Conservation (phyloP, 1,140 invertebrate species). For the Zaprionus tsacasi region DNA sequence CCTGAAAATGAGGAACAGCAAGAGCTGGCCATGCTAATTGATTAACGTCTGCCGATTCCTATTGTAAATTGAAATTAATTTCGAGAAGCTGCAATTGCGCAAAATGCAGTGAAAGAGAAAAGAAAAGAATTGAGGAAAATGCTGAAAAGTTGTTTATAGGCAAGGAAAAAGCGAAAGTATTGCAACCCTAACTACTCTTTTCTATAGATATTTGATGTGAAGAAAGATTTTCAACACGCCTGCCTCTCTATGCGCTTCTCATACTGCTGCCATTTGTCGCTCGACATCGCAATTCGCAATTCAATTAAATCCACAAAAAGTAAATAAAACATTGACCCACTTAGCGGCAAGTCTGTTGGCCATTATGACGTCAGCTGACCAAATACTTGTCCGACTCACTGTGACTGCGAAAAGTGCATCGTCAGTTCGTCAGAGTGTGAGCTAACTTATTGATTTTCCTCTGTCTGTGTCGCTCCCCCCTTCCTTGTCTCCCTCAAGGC, state of each 20-base stretch:
- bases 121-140: constrained; percentile 1
- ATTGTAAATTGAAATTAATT: constrained; percentile 77
- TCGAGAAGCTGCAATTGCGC: constrained; percentile 66
- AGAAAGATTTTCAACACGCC: constrained; percentile 3
- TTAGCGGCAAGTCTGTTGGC: constrained; percentile 58
- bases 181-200: no score
- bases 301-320: constrained; percentile 66
- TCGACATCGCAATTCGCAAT: constrained; percentile 40
- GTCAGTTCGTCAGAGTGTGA: constrained; percentile 34
- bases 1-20: neutral
- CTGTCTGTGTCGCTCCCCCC: neutral
- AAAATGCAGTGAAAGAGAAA: constrained; percentile 25
- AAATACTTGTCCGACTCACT: constrained; percentile 16
- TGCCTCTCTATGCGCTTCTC: constrained; percentile 3
- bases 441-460: constrained; percentile 68
- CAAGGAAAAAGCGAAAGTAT: constrained; percentile 46
- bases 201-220: constrained; percentile 2
- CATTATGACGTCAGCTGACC: constrained; percentile 64
- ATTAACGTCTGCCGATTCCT: constrained; percentile 39
- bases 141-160: neutral
- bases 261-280: neutral
- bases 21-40: constrained; percentile 60
- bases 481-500: constrained; percentile 13
- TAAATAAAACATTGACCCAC: constrained; percentile 70
- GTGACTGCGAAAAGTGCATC: constrained; percentile 58